Percentiles rank a stretch among this genome's conserved stretches.
Evolutionary conservation across 2,888 invertebrate genomes (phyloP).

Genomic region (Proisotoma minuta): DNA sequence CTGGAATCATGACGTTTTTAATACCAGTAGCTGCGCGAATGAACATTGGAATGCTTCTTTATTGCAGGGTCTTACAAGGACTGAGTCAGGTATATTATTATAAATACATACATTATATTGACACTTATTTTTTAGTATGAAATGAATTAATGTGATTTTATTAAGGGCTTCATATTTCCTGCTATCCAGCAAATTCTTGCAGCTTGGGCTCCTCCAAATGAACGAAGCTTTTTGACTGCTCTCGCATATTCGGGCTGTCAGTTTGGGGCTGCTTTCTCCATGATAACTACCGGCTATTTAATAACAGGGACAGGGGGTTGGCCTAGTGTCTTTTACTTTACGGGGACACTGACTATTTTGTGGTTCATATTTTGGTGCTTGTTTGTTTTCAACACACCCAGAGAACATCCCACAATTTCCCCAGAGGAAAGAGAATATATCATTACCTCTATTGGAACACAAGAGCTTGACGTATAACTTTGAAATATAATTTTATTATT

Average conservation of each 20-base stretch:
- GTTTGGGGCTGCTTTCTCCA: conserved; percentile 81
- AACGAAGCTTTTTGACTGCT: conserved; percentile 83
- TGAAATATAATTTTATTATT: neutral
- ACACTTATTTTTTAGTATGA: neutral
- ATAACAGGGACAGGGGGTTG: conserved; percentile 65
- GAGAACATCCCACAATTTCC: conserved; percentile 68
- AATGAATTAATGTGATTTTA: neutral
- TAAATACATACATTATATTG: too few relatives aligned
- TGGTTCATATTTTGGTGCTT: conserved; percentile 78
- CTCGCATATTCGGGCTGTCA: conserved; percentile 81
- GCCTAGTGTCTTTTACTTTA: conserved; percentile 82
- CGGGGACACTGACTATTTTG: conserved; percentile 69
- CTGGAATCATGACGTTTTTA: conserved; percentile 39
- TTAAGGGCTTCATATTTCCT: conserved; percentile 78
- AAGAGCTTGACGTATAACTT: neutral
- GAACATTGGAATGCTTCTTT: conserved; percentile 23
- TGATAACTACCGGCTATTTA: conserved; percentile 77
- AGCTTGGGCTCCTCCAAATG: conserved; percentile 85
- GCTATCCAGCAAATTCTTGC: conserved; percentile 90
- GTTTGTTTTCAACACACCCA: conserved; percentile 68
- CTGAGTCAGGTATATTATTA: conserved; percentile 41
- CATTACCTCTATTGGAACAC: conserved; percentile 27
- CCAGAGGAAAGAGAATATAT: conserved; percentile 65
- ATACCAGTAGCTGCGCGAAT: conserved; percentile 38
- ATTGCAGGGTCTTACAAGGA: conserved; percentile 40